Evolutionary conservation across 1,140 invertebrate genomes (phyloP).

Genomic region (Tetragonula clypearis): DNA sequence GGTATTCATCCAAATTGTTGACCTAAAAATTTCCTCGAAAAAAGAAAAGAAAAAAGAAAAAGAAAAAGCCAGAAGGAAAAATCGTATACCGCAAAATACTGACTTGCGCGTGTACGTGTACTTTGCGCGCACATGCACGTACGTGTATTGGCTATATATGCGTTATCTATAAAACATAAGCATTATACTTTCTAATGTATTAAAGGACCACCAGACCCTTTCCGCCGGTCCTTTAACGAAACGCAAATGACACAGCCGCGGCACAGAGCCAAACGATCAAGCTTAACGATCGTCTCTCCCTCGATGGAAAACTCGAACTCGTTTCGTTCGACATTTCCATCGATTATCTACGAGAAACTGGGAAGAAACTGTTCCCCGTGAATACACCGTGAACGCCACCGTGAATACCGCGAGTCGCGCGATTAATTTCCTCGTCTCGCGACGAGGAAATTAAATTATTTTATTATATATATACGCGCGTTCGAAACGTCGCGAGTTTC

Average conservation of each 20-base stretch:
- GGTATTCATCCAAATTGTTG: too few relatives aligned
- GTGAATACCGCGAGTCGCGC: too few relatives aligned
- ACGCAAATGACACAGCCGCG: conserved; percentile 60
- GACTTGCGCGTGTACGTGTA: not conserved
- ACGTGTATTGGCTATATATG: not conserved
- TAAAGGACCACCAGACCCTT: conserved; percentile 27
- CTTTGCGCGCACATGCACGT: not conserved
- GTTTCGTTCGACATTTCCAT: conserved; percentile 6
- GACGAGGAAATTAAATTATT: not conserved
- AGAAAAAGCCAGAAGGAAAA: not conserved
- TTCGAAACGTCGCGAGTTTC: too few relatives aligned
- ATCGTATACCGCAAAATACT: not conserved
- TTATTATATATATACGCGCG: not conserved
- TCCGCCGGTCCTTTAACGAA: conserved; percentile 47
- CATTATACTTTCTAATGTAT: conserved; percentile 76
- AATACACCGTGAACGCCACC: not conserved
- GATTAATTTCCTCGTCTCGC: not conserved
- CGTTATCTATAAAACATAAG: conserved; percentile 73
- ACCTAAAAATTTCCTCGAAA: not conserved
- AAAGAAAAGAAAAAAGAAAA: not conserved
- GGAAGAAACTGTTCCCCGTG: not conserved
- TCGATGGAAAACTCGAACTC: too few relatives aligned
- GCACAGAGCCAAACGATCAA: conserved; percentile 56
- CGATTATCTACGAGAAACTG: not conserved
- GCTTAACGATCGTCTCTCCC: conserved; percentile 20